A percentile compares a stretch with the other conserved stretches of the same genome.
phyloP scores from a whole-genome alignment of 2,888 invertebrate species.

The Drosophila pseudotalamancana region DNA sequence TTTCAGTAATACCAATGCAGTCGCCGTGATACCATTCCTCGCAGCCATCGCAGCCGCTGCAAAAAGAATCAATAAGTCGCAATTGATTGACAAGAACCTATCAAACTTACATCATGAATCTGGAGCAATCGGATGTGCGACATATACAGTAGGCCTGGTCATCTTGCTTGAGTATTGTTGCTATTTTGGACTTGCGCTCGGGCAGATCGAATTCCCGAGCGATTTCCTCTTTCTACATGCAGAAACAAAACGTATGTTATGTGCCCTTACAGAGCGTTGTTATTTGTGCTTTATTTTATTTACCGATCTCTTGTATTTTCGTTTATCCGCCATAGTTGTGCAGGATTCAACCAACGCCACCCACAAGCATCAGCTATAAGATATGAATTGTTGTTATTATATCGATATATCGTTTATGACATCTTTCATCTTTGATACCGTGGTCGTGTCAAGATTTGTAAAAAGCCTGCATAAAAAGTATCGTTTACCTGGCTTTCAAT shows the following conservation, averaged over 20 bases:
- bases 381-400: slow-evolving; percentile 15
- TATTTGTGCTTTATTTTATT: slow-evolving; percentile 16
- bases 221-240: slow-evolving; percentile 90
- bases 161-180: slow-evolving; percentile 93
- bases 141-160: slow-evolving; percentile 98
- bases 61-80: background rate
- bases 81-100: background rate
- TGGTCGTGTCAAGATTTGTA: background rate
- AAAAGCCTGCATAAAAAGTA: no score
- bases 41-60: slow-evolving; percentile 96
- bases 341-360: slow-evolving; percentile 7
- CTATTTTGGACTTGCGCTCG: slow-evolving; percentile 95
- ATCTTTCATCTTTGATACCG: background rate
- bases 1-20: slow-evolving; percentile 97
- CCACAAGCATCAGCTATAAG: slow-evolving; percentile 12
- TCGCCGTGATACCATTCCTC: slow-evolving; percentile 99
- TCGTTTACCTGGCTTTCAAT: no score
- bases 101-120: slow-evolving; percentile 96
- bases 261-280: background rate
- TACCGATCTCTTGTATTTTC: slow-evolving; percentile 82
- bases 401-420: slow-evolving; percentile 5
- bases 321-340: slow-evolving; percentile 79
- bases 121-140: slow-evolving; percentile 95
- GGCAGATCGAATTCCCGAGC: slow-evolving; percentile 95
- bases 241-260: background rate